Base-by-base conservation (phyloP, 2,113 vertebrate species). In the Nansenia antarctica region DNA sequence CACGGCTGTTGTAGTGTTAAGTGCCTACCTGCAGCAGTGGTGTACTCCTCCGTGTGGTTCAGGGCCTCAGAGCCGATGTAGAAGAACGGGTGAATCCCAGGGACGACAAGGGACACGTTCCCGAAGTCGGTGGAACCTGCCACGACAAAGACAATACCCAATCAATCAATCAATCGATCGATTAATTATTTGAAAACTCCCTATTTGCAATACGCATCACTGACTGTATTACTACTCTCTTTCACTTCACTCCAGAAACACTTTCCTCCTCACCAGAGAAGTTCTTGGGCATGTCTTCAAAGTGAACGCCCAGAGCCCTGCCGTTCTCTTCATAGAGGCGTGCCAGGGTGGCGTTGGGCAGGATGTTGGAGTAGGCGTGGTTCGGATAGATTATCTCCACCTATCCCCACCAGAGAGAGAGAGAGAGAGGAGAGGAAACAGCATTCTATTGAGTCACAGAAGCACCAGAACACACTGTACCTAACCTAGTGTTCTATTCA, bases 111-210 rank as follows among this genome's bases (percentile, higher is more conserved):
- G 3, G 92, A 93, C 29, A 95, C 92, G 70, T 95, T 95, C 74
- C 95, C 96, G 88, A 96, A 96, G 82, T 96, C 95, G 0, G 95
- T 96, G 73, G 95, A 95, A 73, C 93, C 95, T 96, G 90, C 31
- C 58, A 82, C 34, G 58, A 60, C n/a, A 11, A 20, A 60, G 45
- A 49, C 39, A 18, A 42, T 5, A 49, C 15, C 14, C 3, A 8
- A 14, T 8, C n/a, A n/a, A n/a, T n/a, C n/a, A n/a, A n/a, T n/a
- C n/a, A n/a, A n/a, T n/a, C n/a, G n/a, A n/a, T n/a, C n/a, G n/a
- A n/a, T n/a, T n/a, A n/a, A n/a, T n/a, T n/a, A n/a, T n/a, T n/a
- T n/a, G n/a, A n/a, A n/a, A n/a, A n/a, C n/a, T n/a, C n/a, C n/a
- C n/a, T n/a, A n/a, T n/a, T n/a, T n/a, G n/a, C n/a, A n/a, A 22